Conservation (phyloP, 2,888 invertebrate genomes). For the Ctena decussata region DNA sequence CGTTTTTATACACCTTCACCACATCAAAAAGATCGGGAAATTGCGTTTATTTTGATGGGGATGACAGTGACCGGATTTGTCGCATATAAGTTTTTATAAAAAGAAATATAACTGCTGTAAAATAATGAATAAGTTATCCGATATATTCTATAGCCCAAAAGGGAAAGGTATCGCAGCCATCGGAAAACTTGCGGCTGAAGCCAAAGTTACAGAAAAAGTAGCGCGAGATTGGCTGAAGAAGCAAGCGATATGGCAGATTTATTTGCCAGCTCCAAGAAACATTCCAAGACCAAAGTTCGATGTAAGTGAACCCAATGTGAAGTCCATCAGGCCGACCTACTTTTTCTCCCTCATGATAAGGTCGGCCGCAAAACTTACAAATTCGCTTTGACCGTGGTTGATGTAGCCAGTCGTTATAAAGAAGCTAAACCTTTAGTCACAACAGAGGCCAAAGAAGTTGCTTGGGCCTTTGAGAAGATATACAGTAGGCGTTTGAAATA, state of each 20-base stretch:
- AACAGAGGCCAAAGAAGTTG: conserved; percentile 57
- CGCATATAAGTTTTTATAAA: background rate
- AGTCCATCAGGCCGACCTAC: conserved; percentile 54
- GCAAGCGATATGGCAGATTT: conserved; percentile 17
- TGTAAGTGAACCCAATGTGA: no score
- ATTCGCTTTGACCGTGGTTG: conserved; percentile 17
- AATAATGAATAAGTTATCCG: background rate
- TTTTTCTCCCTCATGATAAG: conserved; percentile 55
- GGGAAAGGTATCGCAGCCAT: conserved; percentile 33
- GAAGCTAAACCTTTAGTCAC: conserved; percentile 62
- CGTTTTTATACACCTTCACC: conserved; percentile 30
- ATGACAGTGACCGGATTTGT: conserved; percentile 6
- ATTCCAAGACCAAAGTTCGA: no score
- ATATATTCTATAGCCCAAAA: conserved; percentile 37
- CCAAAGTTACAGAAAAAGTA: background rate
- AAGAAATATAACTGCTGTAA: no score
- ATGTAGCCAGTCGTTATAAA: conserved; percentile 60
- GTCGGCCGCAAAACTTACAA: background rate
- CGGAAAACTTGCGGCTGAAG: conserved; percentile 34
- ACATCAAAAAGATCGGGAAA: conserved; percentile 31
- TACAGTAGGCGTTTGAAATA: conserved; percentile 45
- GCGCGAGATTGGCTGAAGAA: conserved; percentile 28
- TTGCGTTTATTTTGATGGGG: conserved; percentile 30
- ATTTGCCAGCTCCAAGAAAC: no score
- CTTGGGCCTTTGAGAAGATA: conserved; percentile 52